phyloP scores from a whole-genome alignment of 2,113 vertebrate species.

The Tragelaphus imberbis region DNA sequence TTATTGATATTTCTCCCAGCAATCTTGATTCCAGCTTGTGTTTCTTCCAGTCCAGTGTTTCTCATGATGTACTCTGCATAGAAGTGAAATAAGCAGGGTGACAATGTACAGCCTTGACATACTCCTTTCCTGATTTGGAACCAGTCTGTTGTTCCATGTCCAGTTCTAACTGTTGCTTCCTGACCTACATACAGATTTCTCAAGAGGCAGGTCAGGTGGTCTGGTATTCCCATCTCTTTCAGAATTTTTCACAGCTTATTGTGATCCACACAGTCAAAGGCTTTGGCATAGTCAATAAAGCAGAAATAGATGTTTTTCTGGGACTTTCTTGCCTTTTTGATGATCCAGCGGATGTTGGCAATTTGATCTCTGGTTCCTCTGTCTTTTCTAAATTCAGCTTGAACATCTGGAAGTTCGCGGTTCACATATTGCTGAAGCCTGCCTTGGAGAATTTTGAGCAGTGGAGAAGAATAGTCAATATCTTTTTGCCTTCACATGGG shows the following conservation, averaged over 20 bases:
- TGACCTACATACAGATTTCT: background rate
- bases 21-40: background rate
- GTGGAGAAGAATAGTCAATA: background rate
- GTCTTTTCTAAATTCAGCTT: background rate
- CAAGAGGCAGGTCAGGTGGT: background rate
- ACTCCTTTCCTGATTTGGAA: background rate
- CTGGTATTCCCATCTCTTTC: background rate
- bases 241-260: background rate
- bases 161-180: background rate
- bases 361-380: background rate
- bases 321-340: background rate
- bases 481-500: background rate
- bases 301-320: background rate
- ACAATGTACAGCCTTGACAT: background rate
- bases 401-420: background rate
- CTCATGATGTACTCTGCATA: background rate
- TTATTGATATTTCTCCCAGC: background rate
- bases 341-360: background rate
- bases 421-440: background rate
- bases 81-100: background rate
- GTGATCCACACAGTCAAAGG: background rate
- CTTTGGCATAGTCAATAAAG: background rate
- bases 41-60: background rate
- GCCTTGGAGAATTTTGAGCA: background rate
- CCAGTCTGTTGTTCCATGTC: background rate